Evolutionary conservation across 2,888 invertebrate species (phyloP).

Genomic region (Gasteruption jaculator): DNA sequence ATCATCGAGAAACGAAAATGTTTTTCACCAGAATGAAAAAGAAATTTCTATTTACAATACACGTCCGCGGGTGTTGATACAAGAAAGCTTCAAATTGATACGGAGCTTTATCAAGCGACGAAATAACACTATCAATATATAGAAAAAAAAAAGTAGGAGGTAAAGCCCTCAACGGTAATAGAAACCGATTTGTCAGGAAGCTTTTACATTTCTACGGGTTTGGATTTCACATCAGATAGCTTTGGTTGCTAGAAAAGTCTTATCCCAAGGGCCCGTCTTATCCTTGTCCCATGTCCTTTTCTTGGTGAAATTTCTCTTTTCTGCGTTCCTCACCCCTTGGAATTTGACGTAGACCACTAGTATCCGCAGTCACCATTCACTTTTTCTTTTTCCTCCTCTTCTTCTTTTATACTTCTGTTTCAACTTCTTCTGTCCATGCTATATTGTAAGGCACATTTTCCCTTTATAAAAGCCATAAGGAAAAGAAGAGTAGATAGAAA

Average conservation of each 20-base stretch:
- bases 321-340: constrained; percentile 15
- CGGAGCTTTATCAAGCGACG: constrained; percentile 25
- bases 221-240: constrained; percentile 39
- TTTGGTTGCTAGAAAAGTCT: no score
- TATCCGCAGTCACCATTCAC: no score
- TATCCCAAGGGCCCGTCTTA: no score
- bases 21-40: no score
- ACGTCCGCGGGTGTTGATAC: no score
- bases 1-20: no score
- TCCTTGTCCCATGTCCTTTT: constrained; percentile 28
- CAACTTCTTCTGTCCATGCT: no score
- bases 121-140: constrained; percentile 45
- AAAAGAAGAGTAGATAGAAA: constrained; percentile 40
- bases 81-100: constrained; percentile 24
- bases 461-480: no score
- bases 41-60: no score
- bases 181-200: constrained; percentile 46
- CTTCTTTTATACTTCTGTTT: neutral
- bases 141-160: constrained; percentile 28
- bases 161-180: constrained; percentile 36
- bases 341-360: no score
- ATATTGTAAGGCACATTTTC: constrained; percentile 16
- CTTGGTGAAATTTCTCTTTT: constrained; percentile 11
- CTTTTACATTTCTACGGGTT: constrained; percentile 44
- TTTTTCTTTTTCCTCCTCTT: neutral